phyloP scores from a whole-genome alignment of 2,888 invertebrate genomes.

The Aspidiotus destructor region DNA sequence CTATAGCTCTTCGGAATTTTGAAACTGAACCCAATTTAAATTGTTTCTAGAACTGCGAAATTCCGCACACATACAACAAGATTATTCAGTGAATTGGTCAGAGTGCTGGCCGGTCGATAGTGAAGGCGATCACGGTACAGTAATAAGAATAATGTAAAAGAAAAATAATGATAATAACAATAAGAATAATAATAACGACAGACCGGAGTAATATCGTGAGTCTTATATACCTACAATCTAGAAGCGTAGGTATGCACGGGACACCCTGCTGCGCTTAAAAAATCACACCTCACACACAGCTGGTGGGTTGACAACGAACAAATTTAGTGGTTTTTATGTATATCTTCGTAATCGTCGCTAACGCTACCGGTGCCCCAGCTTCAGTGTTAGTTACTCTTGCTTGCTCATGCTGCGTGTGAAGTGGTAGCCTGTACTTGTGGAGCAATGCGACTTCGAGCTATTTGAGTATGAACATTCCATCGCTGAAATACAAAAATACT shows the following conservation, averaged over 20 bases:
- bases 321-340: slow-evolving; percentile 30
- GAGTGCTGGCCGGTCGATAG: no score
- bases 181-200: no score
- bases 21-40: no score
- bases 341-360: slow-evolving; percentile 13
- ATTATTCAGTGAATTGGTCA: no score
- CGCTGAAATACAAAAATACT: background rate
- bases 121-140: background rate
- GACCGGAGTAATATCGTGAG: slow-evolving; percentile 21
- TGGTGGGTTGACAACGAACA: slow-evolving; percentile 32
- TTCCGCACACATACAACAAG: no score
- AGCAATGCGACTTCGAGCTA: no score
- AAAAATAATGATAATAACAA: slow-evolving; percentile 17
- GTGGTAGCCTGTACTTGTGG: no score
- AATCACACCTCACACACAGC: slow-evolving; percentile 33
- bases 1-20: no score
- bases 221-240: slow-evolving; percentile 19
- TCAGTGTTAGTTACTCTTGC: no score
- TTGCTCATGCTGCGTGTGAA: no score
- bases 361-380: slow-evolving; percentile 5
- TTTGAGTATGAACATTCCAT: no score
- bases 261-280: slow-evolving; percentile 27
- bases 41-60: no score
- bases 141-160: slow-evolving; percentile 22
- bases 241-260: slow-evolving; percentile 27